Evolutionary conservation across 2,113 vertebrate species (phyloP).

Genomic region (Bubalus kerabau): DNA sequence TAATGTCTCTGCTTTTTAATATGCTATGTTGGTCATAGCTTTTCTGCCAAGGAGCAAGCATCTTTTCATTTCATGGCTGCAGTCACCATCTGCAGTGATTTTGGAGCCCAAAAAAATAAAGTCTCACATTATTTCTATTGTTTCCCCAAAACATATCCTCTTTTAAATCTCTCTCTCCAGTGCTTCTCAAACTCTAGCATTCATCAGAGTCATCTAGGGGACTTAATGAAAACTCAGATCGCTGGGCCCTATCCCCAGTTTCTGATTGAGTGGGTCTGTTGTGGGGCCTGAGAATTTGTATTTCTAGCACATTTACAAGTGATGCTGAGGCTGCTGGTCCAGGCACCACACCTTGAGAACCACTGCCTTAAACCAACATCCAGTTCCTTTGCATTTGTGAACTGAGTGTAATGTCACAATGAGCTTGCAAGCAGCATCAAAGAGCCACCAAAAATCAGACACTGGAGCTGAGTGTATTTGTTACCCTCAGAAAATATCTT

Average conservation of each 20-base stretch:
- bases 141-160: background rate
- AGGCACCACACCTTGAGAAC: background rate
- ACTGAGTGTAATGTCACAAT: background rate
- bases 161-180: background rate
- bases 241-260: background rate
- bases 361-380: background rate
- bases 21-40: background rate
- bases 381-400: background rate
- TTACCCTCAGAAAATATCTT: background rate
- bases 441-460: background rate
- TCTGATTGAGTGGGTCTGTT: background rate
- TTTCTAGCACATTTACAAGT: background rate
- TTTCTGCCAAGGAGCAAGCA: background rate
- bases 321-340: background rate
- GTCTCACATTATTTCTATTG: rapidly evolving
- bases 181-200: background rate
- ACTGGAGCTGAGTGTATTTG: background rate
- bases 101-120: rapidly evolving
- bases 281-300: background rate
- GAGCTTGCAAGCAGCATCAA: background rate
- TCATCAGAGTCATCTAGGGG: background rate
- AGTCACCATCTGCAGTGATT: background rate
- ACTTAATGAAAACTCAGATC: background rate
- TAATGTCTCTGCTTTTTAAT: background rate
- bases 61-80: background rate